Evolutionary conservation across 2,888 invertebrate genomes (phyloP), one percentile per base, ranked within the genome.

Genomic region (Rhorus exstirpatorius): DNA sequence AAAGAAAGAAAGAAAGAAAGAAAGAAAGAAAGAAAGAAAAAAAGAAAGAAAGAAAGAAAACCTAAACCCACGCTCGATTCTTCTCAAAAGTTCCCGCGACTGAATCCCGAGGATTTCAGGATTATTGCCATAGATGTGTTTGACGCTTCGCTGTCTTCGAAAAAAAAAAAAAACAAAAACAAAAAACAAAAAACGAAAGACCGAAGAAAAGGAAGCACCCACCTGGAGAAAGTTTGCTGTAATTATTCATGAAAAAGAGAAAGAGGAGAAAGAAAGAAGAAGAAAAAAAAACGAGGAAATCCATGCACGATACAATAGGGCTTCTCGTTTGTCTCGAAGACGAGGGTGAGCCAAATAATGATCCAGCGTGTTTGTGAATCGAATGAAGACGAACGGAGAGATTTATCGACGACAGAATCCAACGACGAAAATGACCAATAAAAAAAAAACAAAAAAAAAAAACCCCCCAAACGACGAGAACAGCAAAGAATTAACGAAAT

Each of bases 161-260:
- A 8, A 38, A 14, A 51, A 10, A 26, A 31, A 76, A 55, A n/a
- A 21, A 3, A 1, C n/a, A 55, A 31, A 31, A 67, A 8, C 24
- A 14, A 51, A 14, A 26, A 31, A 76, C 44, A n/a, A 35, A 31
- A 10, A 55, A 6, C n/a, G n/a, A 8, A 41, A 41, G 1, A 41
- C 41, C 17, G 19, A 14, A 41, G 14, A 12, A 38, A 51, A 53
- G 14, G 4, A 68, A 35, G 2, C 24, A 14, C 21, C 7, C 6
- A 21, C 8, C 0, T 35, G 44, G 49, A 58, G 49, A n/a, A 49
- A 65, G 55, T 24, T 55, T 24, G 55, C 68, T 58, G 63, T 63
- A 58, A 70, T 78, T 63, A 44, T 78, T 70, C 55, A 55, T 58
- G 78, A 80, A 31, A 19, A 35, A 44, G 65, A 8, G 24, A 41